Percentiles rank a stretch among this genome's conserved stretches.
phyloP scores from a whole-genome alignment of 2,113 vertebrate species.

The Callionymus lyra region DNA sequence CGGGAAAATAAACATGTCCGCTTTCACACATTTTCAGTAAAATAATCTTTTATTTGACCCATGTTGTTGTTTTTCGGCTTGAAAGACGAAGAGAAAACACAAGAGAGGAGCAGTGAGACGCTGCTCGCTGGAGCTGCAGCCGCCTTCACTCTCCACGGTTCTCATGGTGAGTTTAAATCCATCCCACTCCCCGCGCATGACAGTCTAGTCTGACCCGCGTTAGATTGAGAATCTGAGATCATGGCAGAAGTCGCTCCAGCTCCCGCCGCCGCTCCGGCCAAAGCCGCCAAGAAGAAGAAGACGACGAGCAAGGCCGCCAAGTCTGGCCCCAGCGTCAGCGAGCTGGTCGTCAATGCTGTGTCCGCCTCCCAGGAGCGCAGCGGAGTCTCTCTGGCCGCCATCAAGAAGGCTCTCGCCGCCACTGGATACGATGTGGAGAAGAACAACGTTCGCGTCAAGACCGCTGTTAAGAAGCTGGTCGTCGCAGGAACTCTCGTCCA shows the following conservation, averaged over 20 bases:
- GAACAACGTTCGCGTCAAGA: no score
- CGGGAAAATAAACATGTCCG: no score
- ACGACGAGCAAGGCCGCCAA: conserved; percentile 13
- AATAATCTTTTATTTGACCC: no score
- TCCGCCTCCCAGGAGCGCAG: conserved; percentile 9
- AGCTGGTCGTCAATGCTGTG: conserved; percentile 13
- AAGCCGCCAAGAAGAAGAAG: conserved; percentile 7
- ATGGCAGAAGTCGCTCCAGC: conserved; percentile 28
- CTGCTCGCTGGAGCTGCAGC: not conserved
- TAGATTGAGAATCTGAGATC: accelerated
- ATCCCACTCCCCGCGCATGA: not conserved
- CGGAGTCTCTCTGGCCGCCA: not conserved
- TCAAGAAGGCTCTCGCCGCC: no score
- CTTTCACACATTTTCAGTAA: no score
- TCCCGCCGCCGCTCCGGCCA: conserved; percentile 9
- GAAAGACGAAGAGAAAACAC: conserved; percentile 21
- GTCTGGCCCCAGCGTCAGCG: conserved; percentile 11
- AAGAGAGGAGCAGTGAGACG: not conserved
- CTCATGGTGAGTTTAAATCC: conserved; percentile 21
- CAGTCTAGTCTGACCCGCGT: not conserved
- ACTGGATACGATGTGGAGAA: no score
- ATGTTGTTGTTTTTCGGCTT: no score
- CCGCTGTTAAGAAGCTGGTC: no score
- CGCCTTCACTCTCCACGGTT: conserved; percentile 22
- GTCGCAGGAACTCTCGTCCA: no score